Base-by-base conservation (phyloP, 2,797 vertebrate species). In the Phylloscopus collybita region DNA sequence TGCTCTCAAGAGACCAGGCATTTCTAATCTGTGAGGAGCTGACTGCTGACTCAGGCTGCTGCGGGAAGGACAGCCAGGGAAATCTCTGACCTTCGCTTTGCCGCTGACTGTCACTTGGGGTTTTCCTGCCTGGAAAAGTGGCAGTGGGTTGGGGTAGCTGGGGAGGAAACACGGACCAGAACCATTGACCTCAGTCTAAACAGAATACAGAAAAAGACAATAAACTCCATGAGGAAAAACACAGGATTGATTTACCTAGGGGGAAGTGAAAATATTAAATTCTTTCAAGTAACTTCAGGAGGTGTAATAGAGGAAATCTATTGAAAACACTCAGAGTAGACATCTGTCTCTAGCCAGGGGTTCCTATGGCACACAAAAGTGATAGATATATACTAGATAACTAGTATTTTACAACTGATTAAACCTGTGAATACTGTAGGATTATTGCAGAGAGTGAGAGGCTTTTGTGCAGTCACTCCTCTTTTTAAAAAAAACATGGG, bases 181-280 rank as follows among this genome's bases (percentile, higher is more conserved):
- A 67, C 79, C 60, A 49, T 61, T 96, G 90, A 95, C 88, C 94
- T 96, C 73, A 54, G 12, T 76, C 80, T 93, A 76, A 93, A 94
- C 71, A 90, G 90, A 95, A 67, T 88, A 86, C 70, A 93, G 76
- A 94, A 88, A 88, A 84, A 86, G 86, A 93, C 95, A 96, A 96
- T 94, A 92, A 96, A 84, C 45, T 94, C 38, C 45, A 44, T 19
- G 45, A 96, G 51, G 50, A 74, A 93, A 90, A 96, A 71, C 59
- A 84, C 42, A 61, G 32, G 34, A 79, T 70, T 73, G 60, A 90
- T 94, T 95, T 96, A 92, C 90, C 94, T 88, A 71, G 80, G 65
- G 95, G 94, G 91, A 95, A 92, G 88, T 70, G 70, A 95, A 74
- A 93, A 92, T 92, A 92, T 93, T 81, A 93, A 95, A 96, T 93